These are phyloP conservation scores for Heterotis niloticus DNA, from an alignment of 2,113 vertebrate species.

Conservation along the genomic window DNA sequence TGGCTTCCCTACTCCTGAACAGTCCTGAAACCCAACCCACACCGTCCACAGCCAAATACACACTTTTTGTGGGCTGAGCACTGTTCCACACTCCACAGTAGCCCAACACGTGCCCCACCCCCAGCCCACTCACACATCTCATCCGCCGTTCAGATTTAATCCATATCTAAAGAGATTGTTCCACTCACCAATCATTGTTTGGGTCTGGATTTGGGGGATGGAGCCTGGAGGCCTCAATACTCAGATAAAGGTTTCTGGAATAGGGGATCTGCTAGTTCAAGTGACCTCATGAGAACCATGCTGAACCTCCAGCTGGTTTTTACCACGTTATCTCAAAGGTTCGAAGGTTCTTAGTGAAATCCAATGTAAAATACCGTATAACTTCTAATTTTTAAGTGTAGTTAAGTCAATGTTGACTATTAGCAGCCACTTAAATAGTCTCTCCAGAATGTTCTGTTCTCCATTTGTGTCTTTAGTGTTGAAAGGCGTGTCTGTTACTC, in stretches of 20 bases:
- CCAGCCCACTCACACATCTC: not conserved
- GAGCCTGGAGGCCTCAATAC: slow-evolving; percentile 7
- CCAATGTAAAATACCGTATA: too few relatives aligned
- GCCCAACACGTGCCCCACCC: too few relatives aligned
- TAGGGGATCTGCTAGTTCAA: not conserved
- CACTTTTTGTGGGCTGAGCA: too few relatives aligned
- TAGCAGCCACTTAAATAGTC: too few relatives aligned
- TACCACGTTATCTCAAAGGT: not conserved
- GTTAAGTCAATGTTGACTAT: too few relatives aligned
- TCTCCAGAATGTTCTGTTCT: too few relatives aligned
- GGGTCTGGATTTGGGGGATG: not conserved
- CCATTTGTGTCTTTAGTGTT: too few relatives aligned
- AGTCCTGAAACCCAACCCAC: too few relatives aligned
- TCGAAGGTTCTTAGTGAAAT: too few relatives aligned
- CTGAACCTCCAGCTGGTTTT: not conserved
- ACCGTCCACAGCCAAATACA: too few relatives aligned
- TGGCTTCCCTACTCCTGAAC: not conserved
- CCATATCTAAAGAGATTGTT: slow-evolving; percentile 18
- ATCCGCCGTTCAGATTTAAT: slow-evolving; percentile 18
- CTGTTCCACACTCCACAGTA: not conserved
- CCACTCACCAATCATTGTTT: not conserved
- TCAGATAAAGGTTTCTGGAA: not conserved
- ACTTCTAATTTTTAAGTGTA: too few relatives aligned
- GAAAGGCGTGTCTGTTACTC: too few relatives aligned
- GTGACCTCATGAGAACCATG: not conserved